Percentiles rank a stretch among this genome's conserved stretches.
phyloP scores from a whole-genome alignment of 2,797 vertebrate species.

The Smutsia temminckii region DNA sequence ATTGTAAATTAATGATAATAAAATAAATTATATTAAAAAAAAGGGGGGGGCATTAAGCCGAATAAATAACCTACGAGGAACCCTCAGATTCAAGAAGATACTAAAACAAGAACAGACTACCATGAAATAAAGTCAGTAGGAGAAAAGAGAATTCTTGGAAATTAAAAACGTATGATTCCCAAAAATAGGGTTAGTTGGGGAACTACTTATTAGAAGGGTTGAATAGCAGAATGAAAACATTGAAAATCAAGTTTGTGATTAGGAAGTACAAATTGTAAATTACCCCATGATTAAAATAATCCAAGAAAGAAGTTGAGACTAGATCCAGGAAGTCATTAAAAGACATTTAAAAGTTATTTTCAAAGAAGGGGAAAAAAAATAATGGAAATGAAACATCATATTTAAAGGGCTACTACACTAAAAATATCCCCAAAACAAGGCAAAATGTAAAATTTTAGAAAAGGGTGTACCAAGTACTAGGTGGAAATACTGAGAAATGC shows the following conservation, averaged over 20 bases:
- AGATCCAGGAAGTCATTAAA: background rate
- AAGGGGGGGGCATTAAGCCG: background rate
- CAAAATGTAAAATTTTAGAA: conserved; percentile 1
- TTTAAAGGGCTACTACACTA: conserved; percentile 34
- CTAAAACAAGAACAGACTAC: background rate
- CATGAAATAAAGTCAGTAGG: background rate
- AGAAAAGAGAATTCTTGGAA: background rate
- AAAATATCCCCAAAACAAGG: conserved; percentile 6
- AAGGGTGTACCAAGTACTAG: background rate
- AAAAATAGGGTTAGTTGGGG: background rate
- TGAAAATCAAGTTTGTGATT: conserved; percentile 30
- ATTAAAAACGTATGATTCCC: background rate
- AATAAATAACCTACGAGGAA: background rate
- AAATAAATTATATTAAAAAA: too few species aligned
- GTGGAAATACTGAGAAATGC: background rate
- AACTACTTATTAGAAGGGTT: background rate
- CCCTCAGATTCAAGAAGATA: background rate
- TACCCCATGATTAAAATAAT: background rate
- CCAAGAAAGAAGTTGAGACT: background rate
- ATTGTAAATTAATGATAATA: too few species aligned
- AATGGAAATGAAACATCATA: background rate
- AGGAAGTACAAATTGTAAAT: conserved; percentile 30
- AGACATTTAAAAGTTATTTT: background rate
- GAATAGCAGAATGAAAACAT: background rate
- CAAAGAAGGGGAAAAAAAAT: conserved; percentile 20